Evolutionary conservation across 2,113 vertebrate species (phyloP).

Genomic region (Meleagris gallopavo): DNA sequence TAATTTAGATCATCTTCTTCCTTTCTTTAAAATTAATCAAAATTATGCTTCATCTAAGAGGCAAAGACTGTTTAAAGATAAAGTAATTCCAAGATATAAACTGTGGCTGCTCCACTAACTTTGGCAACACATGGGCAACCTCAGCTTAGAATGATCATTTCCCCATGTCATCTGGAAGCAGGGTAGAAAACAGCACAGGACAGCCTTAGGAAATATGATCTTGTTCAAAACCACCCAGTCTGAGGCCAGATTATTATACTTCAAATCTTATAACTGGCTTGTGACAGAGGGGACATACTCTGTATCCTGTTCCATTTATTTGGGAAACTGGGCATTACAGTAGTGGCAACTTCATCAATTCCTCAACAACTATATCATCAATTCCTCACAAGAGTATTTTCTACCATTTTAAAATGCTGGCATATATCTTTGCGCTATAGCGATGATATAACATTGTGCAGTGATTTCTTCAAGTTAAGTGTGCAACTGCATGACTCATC

Average conservation of each 20-base stretch:
- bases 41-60: not conserved
- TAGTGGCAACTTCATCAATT: not conserved
- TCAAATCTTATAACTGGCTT: not conserved
- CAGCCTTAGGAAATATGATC: fast-evolving
- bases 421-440: not conserved
- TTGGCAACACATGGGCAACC: not conserved
- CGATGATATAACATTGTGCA: not conserved
- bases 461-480: not conserved
- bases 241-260: not conserved
- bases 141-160: not conserved
- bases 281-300: not conserved
- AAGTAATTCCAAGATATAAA: not conserved
- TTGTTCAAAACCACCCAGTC: not conserved
- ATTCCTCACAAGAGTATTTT: not conserved
- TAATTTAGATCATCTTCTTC: not conserved
- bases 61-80: not conserved
- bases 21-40: not conserved
- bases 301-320: not conserved
- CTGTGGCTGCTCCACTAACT: not conserved
- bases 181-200: not conserved
- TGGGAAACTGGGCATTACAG: not conserved
- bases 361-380: not conserved
- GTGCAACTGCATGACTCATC: not conserved
- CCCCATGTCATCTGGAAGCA: fast-evolving
- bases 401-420: not conserved